Conservation (phyloP, 2,113 vertebrate genomes). For the Polyodon spathula region DNA sequence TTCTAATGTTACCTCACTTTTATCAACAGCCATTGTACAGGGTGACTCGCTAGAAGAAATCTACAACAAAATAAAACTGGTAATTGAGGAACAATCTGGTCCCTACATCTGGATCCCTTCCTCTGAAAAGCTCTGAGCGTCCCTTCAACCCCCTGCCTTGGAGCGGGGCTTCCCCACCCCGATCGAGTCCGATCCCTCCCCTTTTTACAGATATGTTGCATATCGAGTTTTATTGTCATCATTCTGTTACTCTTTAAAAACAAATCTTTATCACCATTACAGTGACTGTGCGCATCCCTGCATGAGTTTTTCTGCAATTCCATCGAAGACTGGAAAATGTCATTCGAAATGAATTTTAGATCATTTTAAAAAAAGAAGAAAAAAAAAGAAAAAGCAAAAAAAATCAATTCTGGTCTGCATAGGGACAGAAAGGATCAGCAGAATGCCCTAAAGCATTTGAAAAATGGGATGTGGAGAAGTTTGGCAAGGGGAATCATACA, state of each 20-base stretch:
- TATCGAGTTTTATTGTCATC: constrained; percentile 97
- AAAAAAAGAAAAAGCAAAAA: constrained; percentile 36
- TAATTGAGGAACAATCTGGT: constrained; percentile 98
- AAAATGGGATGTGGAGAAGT: constrained; percentile 36
- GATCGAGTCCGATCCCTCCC: constrained; percentile 62
- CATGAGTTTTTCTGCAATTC: constrained; percentile 86
- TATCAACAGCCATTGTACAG: constrained; percentile 85
- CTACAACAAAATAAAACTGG: constrained; percentile 99
- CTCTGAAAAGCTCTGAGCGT: constrained; percentile 94
- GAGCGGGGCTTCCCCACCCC: constrained; percentile 59
- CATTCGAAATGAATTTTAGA: constrained; percentile 54
- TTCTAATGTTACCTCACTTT: constrained; percentile 26
- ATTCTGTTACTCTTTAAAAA: constrained; percentile 88
- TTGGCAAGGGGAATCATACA: constrained; percentile 40
- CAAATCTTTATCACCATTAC: constrained; percentile 81
- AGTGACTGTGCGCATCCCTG: constrained; percentile 91
- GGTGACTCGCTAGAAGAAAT: constrained; percentile 98
- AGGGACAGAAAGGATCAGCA: constrained; percentile 42
- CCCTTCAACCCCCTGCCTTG: constrained; percentile 42
- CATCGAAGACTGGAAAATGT: constrained; percentile 74
- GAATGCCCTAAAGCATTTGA: constrained; percentile 37
- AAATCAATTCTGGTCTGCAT: constrained; percentile 43
- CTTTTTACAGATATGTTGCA: constrained; percentile 93
- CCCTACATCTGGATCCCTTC: constrained; percentile 98
- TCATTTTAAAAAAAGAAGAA: constrained; percentile 50